Percentiles rank a stretch among this genome's conserved stretches.
Conservation (phyloP, 2,888 invertebrate species). For the Apamea monoglypha region DNA sequence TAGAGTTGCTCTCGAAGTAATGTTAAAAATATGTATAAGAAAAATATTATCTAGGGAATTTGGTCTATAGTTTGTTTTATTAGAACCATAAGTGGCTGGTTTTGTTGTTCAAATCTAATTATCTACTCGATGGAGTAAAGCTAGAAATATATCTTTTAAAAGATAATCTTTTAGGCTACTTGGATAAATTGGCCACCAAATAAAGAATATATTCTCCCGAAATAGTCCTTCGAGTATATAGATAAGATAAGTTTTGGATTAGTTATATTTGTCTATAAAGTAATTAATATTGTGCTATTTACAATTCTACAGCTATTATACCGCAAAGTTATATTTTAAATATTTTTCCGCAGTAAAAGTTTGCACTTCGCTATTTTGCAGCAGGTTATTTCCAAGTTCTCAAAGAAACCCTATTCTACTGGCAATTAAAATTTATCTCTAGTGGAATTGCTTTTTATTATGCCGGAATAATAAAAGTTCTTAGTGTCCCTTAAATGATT, state of each 20-base stretch:
- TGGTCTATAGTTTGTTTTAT: conserved; percentile 4
- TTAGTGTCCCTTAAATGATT: conserved; percentile 40
- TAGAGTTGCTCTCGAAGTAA: conserved; percentile 6
- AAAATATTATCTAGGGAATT: conserved; percentile 19
- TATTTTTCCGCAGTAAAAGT: conserved; percentile 2
- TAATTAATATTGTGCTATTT: not conserved
- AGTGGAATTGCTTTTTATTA: conserved; percentile 48
- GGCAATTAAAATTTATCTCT: conserved; percentile 34
- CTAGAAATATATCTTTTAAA: too few relatives aligned
- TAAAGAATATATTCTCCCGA: not conserved
- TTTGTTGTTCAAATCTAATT: not conserved
- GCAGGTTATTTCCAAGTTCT: conserved; percentile 19
- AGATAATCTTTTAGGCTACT: too few relatives aligned
- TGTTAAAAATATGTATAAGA: not conserved
- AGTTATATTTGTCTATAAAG: not conserved
- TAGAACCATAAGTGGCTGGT: not conserved
- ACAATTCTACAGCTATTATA: not conserved
- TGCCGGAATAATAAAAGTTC: conserved; percentile 35
- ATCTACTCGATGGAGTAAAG: not conserved
- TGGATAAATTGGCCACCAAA: not conserved
- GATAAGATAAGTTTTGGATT: not conserved
- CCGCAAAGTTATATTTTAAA: not conserved
- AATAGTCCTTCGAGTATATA: not conserved
- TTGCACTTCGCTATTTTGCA: not conserved
- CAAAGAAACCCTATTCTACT: conserved; percentile 26